Base-by-base conservation (phyloP, 92 coral and sea anemone species). In the Umimayanthus kanabou region DNA sequence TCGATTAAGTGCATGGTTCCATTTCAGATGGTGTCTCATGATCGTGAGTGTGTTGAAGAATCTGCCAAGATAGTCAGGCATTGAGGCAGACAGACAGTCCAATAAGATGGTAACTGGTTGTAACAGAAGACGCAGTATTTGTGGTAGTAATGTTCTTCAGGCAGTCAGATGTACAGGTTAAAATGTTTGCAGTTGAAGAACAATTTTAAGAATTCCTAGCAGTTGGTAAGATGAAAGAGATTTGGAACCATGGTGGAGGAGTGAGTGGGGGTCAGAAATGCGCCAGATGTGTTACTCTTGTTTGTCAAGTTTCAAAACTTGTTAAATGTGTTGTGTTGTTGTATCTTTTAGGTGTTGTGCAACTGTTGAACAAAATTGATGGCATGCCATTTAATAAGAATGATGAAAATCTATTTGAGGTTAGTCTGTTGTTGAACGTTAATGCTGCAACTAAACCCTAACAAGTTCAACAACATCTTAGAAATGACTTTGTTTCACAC, bases 361-460 rank as follows among this genome's bases (percentile, higher is more conserved):
- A 97, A 88, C 98, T 97, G 43, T 88, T 97, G 42, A 97, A 97
- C 89, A 97, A 97, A 84, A 93, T 97, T 79, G 99, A 97, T 89
- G 98, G 96, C 39, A 93, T 95, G 66, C 89, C 98, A 65, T 97
- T 97, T 84, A 97, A 97, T 87, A 94, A 90, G 72, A 97, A 97
- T 88, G 99, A 97, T 82, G 96, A 97, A 90, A 97, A 95, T 83
- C 81, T 97, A 40, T 97, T 97, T 91, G 98, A 97, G 99, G 99
- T 96, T 76, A 58, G 84, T 47, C 57, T 57, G 4, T 7, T 43
- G 18, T 7, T 47, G 10, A 47, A 47, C 11, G 50, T 18, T 22
- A n/a, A 23, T 6, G 49, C 16, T 16, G 40, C n/a, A 74, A 40
- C 9, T 47, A 1, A 49, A 40, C 28, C 15, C 39, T 15, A 20